phyloP scores from a whole-genome alignment of 2,797 vertebrate species.

The Pyrocephalus nanus region DNA sequence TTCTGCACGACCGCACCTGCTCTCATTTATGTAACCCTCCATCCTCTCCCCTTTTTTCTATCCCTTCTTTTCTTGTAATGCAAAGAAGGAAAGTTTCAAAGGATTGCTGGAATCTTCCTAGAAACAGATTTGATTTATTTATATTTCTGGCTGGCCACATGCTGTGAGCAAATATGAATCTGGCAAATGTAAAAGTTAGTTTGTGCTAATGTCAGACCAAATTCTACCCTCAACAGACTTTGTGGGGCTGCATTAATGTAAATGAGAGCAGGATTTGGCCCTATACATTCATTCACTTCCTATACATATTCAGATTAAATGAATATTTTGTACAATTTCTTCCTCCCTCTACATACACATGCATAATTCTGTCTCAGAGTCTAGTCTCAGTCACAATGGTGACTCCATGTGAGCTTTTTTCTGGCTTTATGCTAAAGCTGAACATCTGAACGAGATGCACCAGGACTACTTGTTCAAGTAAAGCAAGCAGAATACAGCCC shows the following conservation, averaged over 20 bases:
- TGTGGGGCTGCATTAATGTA: conserved; percentile 37
- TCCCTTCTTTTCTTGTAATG: conserved; percentile 66
- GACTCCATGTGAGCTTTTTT: conserved; percentile 4
- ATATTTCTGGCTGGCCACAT: conserved; percentile 51
- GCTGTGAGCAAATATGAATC: conserved; percentile 57
- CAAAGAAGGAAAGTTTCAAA: conserved; percentile 76
- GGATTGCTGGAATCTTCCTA: conserved; percentile 38
- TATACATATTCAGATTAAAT: conserved; percentile 65
- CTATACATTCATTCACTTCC: conserved; percentile 33
- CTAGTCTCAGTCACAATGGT: background rate
- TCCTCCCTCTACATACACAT: background rate
- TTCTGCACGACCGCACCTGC: conserved; percentile 83
- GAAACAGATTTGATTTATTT: conserved; percentile 63
- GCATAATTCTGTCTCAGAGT: conserved; percentile 40
- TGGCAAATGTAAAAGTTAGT: conserved; percentile 60
- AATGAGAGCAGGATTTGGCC: conserved; percentile 59
- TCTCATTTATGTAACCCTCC: conserved; percentile 75
- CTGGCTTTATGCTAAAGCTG: background rate
- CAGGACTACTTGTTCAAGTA: background rate
- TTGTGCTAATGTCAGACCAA: conserved; percentile 63
- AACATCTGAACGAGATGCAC: background rate
- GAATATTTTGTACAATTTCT: conserved; percentile 47
- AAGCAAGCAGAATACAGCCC: background rate
- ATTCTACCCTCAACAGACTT: conserved; percentile 47
- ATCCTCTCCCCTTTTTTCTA: conserved; percentile 55